Evolutionary conservation across 1,140 invertebrate genomes (phyloP).

Genomic region (Sminthurides bifidus): DNA sequence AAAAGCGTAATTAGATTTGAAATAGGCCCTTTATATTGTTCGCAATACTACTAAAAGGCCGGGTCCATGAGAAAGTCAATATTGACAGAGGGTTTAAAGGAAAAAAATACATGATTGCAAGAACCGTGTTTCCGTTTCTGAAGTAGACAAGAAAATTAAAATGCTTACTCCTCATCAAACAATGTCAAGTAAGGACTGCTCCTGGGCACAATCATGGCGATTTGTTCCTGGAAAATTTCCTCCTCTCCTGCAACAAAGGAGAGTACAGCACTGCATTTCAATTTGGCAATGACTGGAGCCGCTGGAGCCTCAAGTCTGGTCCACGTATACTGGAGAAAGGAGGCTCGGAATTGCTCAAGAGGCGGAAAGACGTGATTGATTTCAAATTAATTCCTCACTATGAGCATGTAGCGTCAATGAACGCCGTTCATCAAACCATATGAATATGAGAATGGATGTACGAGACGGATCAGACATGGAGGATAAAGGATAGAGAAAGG

Average conservation of each 20-base stretch:
- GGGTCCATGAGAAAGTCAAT: background rate
- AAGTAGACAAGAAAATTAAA: constrained; percentile 1
- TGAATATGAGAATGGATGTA: background rate
- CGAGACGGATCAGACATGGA: background rate
- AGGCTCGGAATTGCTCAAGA: no score
- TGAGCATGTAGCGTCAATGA: background rate
- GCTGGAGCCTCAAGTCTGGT: no score
- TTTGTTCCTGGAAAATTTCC: constrained; percentile 64
- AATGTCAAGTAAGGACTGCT: constrained; percentile 58
- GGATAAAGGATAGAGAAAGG: constrained; percentile 7
- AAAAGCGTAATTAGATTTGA: background rate
- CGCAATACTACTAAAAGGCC: background rate
- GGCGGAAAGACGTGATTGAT: background rate
- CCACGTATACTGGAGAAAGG: no score
- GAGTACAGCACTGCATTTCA: no score
- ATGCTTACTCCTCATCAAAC: constrained; percentile 47
- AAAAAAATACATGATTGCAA: constrained; percentile 2
- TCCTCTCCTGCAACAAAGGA: constrained; percentile 50
- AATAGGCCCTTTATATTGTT: background rate
- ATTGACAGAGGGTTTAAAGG: background rate
- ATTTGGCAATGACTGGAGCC: no score
- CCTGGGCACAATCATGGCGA: constrained; percentile 57
- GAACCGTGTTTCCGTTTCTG: background rate
- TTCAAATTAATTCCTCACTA: background rate
- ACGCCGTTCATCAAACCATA: background rate